Conservation (phyloP, 2,797 vertebrate species). For the Crenichthys baileyi region DNA sequence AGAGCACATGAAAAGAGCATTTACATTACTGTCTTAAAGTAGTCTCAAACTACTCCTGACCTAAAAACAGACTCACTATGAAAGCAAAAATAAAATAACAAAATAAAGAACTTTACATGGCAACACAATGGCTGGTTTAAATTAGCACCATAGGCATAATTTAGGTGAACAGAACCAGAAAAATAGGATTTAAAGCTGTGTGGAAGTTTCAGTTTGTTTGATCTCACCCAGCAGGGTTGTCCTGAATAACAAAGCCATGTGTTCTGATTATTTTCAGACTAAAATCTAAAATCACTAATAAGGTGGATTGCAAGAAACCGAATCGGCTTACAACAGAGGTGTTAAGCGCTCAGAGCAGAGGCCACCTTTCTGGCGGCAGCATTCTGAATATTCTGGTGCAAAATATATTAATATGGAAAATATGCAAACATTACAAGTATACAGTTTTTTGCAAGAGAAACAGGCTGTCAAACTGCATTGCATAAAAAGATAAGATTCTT, state of each 20-base stretch:
- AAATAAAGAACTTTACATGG: not conserved
- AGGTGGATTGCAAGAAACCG: not conserved
- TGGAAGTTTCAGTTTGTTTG: not conserved
- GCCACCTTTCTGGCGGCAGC: too few species aligned
- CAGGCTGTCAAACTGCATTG: too few species aligned
- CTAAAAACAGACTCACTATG: not conserved
- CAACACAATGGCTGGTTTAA: not conserved
- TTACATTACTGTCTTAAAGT: not conserved
- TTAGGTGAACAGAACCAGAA: too few species aligned
- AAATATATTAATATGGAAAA: too few species aligned
- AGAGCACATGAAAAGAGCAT: not conserved
- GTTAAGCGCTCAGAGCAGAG: too few species aligned
- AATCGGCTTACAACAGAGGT: too few species aligned
- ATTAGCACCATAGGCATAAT: not conserved
- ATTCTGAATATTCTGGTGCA: too few species aligned
- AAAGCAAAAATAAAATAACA: not conserved
- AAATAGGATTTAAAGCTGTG: conserved; percentile 8
- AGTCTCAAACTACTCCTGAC: not conserved
- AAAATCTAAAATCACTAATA: too few species aligned
- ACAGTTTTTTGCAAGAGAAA: too few species aligned
- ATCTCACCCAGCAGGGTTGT: not conserved
- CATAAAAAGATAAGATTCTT: too few species aligned
- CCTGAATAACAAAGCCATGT: not conserved
- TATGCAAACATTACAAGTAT: too few species aligned
- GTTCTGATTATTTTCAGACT: too few species aligned